These are phyloP conservation scores for Scolopax bukidnonensis DNA, from an alignment of 2,797 vertebrate species.

Conservation along the genomic window DNA sequence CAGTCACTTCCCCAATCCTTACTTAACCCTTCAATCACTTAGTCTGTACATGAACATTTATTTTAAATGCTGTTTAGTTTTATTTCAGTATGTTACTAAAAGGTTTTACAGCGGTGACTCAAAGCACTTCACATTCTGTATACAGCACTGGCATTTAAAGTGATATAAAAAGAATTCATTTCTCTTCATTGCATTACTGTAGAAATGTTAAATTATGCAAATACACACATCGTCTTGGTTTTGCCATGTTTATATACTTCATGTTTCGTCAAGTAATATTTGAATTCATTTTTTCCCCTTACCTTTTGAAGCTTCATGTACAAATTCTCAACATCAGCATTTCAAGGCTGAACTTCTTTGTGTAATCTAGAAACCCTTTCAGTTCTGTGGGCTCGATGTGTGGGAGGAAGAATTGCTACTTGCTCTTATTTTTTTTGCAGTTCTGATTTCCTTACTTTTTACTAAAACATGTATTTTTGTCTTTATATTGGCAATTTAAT, in stretches of 20 bases:
- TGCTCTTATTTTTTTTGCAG: background rate
- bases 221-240: background rate
- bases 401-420: constrained; percentile 32
- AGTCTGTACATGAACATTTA: background rate
- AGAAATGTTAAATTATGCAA: background rate
- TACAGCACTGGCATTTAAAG: constrained; percentile 1
- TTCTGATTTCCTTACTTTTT: background rate
- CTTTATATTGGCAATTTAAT: background rate
- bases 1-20: background rate
- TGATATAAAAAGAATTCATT: background rate
- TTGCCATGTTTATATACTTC: background rate
- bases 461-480: background rate
- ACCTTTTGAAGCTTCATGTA: background rate
- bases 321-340: background rate
- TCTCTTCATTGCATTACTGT: background rate
- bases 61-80: constrained; percentile 30
- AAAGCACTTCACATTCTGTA: constrained; percentile 29
- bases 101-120: constrained; percentile 14
- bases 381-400: background rate
- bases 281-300: background rate
- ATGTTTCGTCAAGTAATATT: background rate
- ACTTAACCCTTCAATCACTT: background rate
- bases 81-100: background rate
- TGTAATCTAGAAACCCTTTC: background rate
- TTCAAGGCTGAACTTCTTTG: background rate